Base-by-base conservation (phyloP, 2,888 invertebrate species). In the Blomia tropicalis region DNA sequence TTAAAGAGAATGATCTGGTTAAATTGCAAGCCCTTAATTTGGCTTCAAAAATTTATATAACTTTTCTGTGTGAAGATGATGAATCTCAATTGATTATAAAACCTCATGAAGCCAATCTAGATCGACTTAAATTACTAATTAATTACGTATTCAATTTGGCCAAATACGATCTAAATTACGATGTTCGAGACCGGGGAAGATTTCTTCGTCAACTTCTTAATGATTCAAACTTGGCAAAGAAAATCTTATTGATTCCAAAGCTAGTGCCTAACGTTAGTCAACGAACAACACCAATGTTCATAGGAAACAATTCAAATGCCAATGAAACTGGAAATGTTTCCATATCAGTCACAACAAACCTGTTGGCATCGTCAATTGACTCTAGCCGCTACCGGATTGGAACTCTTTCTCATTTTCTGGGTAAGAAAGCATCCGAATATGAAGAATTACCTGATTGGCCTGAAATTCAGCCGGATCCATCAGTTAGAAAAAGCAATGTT, bases 141-240 rank as follows among this genome's bases (percentile, higher is more conserved):
- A 88, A 89, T 72, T 96, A 98, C 75, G 85, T 96, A 44, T 85
- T 96, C 71, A 87, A 78, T 69, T 77, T 98, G 70, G 93, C 96
- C 1, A 85, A 91, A 69, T 98, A 96, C 74, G 98, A 98, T 78
- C 85, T 86, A 69, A 92, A 91, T 75, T 98, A 96, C 73, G 96
- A 98, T 76, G 91, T 98, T 60, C 80, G 98, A 27, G 98, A 99
- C 77, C 80, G 93, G 11, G 90, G 92, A 3, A 79, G 98, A 27
- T 83, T 96, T 72, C 77, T 99, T 60, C 82, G 85, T 17, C 84
- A 84, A 66, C 83, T 90, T 69, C 80, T 89, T 30, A 81, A 87
- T 68, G 76, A 89, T 27, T 76, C 81, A 0, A 78, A 80, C 63
- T 80, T 83, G 71, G 86, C 88, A 0, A 82, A 83, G 64, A 81